phyloP scores from a whole-genome alignment of 2,797 vertebrate species.

The Argyrosomus regius region DNA sequence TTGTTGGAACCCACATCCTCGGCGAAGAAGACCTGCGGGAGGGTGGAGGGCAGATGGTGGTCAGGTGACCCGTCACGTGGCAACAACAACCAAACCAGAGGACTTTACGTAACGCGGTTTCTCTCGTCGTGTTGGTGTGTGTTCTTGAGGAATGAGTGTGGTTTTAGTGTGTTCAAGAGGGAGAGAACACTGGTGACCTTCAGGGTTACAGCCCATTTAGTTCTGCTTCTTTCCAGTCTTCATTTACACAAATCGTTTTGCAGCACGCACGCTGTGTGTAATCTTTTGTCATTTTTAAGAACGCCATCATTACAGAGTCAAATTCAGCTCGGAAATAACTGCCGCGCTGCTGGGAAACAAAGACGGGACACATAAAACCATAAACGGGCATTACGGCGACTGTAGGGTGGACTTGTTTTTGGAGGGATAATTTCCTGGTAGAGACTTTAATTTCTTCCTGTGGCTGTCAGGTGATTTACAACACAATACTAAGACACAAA shows the following conservation, averaged over 20 bases:
- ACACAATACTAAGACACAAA: slow-evolving; percentile 12
- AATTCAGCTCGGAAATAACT: slow-evolving; percentile 10
- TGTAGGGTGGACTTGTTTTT: not conserved
- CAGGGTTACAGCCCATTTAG: slow-evolving; percentile 5
- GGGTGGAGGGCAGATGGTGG: not conserved
- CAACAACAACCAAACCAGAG: not conserved
- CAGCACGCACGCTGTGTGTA: not conserved
- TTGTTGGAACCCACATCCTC: slow-evolving; percentile 98
- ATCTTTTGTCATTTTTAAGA: slow-evolving; percentile 1
- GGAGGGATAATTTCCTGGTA: not conserved
- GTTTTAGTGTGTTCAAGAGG: not conserved
- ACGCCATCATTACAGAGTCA: not conserved
- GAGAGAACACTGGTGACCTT: not conserved
- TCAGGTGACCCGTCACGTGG: not conserved
- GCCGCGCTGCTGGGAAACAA: not conserved
- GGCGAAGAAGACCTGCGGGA: slow-evolving; percentile 93
- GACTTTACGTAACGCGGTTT: no score
- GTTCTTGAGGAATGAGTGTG: no score
- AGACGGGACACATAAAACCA: not conserved
- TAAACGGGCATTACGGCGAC: not conserved
- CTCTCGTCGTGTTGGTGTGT: no score
- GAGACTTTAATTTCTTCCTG: slow-evolving; percentile 2
- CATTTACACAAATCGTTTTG: not conserved
- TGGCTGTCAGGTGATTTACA: slow-evolving; percentile 14
- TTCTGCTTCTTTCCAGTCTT: not conserved